These are phyloP conservation scores for Cepaea hortensis DNA, from an alignment of 2,888 invertebrate genomes.

Conservation along the genomic window DNA sequence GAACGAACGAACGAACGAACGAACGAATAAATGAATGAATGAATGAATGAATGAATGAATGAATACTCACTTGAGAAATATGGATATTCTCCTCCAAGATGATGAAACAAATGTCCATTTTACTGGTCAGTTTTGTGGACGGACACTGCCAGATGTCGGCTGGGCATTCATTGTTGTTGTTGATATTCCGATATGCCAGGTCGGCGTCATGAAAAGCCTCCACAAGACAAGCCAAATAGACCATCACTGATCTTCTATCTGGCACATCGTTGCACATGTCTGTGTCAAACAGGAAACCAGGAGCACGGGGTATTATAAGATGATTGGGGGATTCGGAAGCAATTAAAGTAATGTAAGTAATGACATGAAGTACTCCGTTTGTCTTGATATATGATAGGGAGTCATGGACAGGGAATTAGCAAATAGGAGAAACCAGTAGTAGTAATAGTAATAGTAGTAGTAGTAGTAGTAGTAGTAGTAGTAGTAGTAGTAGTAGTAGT, in stretches of 20 bases:
- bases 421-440: background rate
- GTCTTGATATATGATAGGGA: no score
- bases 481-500: slow-evolving; percentile 27
- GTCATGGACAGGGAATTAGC: background rate
- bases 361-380: no score
- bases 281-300: slow-evolving; percentile 72
- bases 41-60: no score
- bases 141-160: slow-evolving; percentile 12
- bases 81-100: no score
- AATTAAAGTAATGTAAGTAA: no score
- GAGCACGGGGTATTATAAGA: no score
- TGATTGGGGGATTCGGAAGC: no score
- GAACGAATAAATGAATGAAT: no score
- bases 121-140: background rate
- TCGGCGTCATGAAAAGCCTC: slow-evolving; percentile 81
- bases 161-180: background rate
- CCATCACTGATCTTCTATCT: slow-evolving; percentile 95
- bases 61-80: no score
- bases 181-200: slow-evolving; percentile 44
- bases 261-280: slow-evolving; percentile 92
- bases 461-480: slow-evolving; percentile 1
- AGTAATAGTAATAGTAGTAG: background rate
- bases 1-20: no score
- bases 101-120: slow-evolving; percentile 22
- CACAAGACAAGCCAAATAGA: slow-evolving; percentile 96